Evolutionary conservation across 23 tunicate genomes (phyloP).

Genomic region (Trididemnum nubilum): DNA sequence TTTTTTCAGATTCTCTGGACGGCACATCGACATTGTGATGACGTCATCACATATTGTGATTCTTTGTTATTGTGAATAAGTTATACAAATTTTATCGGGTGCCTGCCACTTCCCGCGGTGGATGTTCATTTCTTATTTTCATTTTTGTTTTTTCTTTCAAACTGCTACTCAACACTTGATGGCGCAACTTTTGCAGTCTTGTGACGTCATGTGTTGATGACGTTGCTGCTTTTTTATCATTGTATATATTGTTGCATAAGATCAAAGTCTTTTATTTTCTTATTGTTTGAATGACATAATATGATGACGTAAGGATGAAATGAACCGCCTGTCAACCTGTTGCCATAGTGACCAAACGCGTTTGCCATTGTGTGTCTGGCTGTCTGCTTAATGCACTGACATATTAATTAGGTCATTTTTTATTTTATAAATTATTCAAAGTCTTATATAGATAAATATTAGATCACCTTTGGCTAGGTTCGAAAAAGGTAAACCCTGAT

Average conservation of each 20-base stretch:
- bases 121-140: background rate
- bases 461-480: no score
- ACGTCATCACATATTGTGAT: background rate
- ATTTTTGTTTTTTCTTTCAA: background rate
- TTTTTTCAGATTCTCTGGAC: constrained; percentile 48
- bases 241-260: background rate
- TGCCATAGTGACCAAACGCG: constrained; percentile 16
- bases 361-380: background rate
- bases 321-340: constrained; percentile 2
- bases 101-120: background rate
- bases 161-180: background rate
- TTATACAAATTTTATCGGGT: constrained; percentile 6
- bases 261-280: background rate
- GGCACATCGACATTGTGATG: constrained; percentile 46
- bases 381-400: no score
- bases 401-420: no score
- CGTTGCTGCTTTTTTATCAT: background rate
- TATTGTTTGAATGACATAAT: background rate
- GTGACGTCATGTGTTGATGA: background rate
- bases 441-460: no score
- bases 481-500: no score
- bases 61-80: background rate
- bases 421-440: no score
- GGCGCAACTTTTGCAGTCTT: background rate
- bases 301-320: background rate